Base-by-base conservation (phyloP, 2,797 vertebrate genomes). In the Oreortyx pictus region DNA sequence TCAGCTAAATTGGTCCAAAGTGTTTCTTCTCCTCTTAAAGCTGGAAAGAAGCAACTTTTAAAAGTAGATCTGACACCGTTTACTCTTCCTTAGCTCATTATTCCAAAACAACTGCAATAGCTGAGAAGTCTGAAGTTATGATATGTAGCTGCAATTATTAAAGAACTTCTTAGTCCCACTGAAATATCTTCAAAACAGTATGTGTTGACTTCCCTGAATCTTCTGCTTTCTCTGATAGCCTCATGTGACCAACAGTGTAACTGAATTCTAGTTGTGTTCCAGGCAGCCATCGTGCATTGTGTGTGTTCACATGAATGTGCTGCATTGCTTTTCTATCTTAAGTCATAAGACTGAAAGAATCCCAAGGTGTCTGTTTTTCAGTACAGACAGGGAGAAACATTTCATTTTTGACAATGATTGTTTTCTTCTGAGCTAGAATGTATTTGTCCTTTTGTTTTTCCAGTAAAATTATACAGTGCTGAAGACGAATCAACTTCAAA, bases 401-500 rank as follows among this genome's bases (percentile, higher is more conserved):
- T 77, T 37, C 50, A 39, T 70, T 76, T 44, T 64, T 41, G 62
- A 73, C 44, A 22, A 9, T 60, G 71, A 41, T 33, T 78, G 2
- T 56, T 91, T 88, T 52, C 8, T 67, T 56, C 74, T 29, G 71
- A 84, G 61, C 33, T 93, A 6, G 2, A 35, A n/a, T 43, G 14
- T 41, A 18, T 82, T 90, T 93, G 23, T 65, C 67, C 72, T 60
- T 24, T 17, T 49, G 52, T 73, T 2, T 64, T 64, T 43, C n/a
- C 92, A 99, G 99, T 99, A 94, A 96, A 97, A 94, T 94, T 99
- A 14, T 98, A 98, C 12, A 98, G 79, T 73, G 94, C 96, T 89
- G 97, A 98, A 44, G 98, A 98, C 43, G 97, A 98, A 39, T 74
- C 97, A 5, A 84, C 97, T 31, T 90, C 95, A 50, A 97, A 92